Conservation (phyloP, 2,113 vertebrate genomes). For the Nycticorax nycticorax region DNA sequence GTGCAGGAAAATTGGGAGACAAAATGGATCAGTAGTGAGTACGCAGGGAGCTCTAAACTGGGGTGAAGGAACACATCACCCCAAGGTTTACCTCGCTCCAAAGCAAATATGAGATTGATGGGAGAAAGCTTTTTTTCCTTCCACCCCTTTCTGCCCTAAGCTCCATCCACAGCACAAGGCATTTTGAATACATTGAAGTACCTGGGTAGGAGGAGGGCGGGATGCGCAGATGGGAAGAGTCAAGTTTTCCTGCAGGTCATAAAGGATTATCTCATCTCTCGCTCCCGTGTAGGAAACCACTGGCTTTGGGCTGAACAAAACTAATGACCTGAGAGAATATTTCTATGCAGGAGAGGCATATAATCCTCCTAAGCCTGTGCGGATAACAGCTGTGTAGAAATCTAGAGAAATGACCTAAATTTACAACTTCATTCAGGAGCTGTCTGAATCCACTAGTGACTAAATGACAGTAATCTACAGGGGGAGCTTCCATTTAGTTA, state of each 20-base stretch:
- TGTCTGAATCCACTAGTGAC: background rate
- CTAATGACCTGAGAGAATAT: background rate
- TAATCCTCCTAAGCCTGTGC: background rate
- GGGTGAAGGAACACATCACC: background rate
- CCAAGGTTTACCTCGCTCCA: background rate
- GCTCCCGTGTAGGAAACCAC: background rate
- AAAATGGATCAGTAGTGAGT: background rate
- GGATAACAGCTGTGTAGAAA: background rate
- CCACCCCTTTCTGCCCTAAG: background rate
- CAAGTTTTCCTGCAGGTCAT: background rate
- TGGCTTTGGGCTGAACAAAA: background rate
- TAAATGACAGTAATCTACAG: background rate
- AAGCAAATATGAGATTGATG: background rate
- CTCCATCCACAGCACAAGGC: background rate
- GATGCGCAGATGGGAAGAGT: background rate
- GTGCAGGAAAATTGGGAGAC: background rate
- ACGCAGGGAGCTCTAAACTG: background rate
- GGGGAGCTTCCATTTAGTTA: background rate
- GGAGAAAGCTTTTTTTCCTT: background rate
- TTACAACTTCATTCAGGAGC: background rate
- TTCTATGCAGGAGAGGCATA: background rate
- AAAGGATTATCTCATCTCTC: background rate
- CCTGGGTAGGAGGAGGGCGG: background rate
- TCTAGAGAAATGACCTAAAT: background rate
- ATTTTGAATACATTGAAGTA: background rate